phyloP scores from a whole-genome alignment of 2,888 invertebrate genomes.

The Craniophora ligustri region DNA sequence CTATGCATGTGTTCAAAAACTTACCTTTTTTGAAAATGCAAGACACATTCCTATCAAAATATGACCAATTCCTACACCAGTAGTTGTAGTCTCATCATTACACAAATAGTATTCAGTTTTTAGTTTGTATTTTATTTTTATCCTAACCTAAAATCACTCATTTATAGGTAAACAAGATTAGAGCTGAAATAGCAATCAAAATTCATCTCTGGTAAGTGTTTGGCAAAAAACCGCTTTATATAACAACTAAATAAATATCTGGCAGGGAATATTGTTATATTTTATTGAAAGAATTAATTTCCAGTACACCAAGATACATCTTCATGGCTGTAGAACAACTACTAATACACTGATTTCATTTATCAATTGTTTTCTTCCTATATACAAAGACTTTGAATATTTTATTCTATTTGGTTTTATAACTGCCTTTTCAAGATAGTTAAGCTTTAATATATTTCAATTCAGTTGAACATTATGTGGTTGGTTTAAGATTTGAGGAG shows the following conservation, averaged over 20 bases:
- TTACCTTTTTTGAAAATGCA: neutral
- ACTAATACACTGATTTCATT: too few relatives aligned
- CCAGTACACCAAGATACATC: neutral
- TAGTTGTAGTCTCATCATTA: slow-evolving; percentile 17
- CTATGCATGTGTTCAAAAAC: too few relatives aligned
- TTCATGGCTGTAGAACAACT: neutral
- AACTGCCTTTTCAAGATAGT: neutral
- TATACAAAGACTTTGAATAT: too few relatives aligned
- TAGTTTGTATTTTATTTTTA: slow-evolving; percentile 22
- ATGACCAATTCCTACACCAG: neutral
- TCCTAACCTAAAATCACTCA: slow-evolving; percentile 44
- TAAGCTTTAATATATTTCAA: too few relatives aligned
- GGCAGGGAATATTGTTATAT: slow-evolving; percentile 52
- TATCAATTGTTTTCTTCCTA: too few relatives aligned
- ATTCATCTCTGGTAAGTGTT: slow-evolving; percentile 64
- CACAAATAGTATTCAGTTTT: slow-evolving; percentile 20
- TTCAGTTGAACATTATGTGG: too few relatives aligned
- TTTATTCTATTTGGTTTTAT: too few relatives aligned
- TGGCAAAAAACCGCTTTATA: slow-evolving; percentile 18
- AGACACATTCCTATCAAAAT: slow-evolving; percentile 4
- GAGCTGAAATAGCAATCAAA: slow-evolving; percentile 63
- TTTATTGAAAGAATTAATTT: neutral
- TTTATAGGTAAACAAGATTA: slow-evolving; percentile 85
- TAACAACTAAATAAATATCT: slow-evolving; percentile 33
- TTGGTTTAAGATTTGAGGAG: too few relatives aligned